Percentiles rank a stretch among this genome's conserved stretches.
Conservation (phyloP, 2,888 invertebrate genomes). For the Drosophila nigritarsus region DNA sequence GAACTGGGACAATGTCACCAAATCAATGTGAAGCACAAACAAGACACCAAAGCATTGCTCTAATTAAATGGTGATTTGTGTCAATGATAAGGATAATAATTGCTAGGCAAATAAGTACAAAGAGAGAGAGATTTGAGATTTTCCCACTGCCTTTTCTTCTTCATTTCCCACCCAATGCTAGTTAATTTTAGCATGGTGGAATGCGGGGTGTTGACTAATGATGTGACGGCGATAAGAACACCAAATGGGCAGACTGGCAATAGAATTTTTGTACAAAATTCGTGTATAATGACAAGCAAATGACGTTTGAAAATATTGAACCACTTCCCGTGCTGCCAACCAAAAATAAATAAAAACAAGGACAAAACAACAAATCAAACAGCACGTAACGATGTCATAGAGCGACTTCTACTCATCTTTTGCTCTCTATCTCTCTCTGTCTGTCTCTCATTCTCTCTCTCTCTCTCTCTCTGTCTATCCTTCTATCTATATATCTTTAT, state of each 20-base stretch:
- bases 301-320: slow-evolving; percentile 72
- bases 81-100: slow-evolving; percentile 82
- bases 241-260: slow-evolving; percentile 56
- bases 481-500: background rate
- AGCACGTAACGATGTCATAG: slow-evolving; percentile 34
- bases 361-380: slow-evolving; percentile 50
- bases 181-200: slow-evolving; percentile 6
- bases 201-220: slow-evolving; percentile 61
- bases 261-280: slow-evolving; percentile 40
- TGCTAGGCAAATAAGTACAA: slow-evolving; percentile 72
- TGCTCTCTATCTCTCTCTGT: background rate
- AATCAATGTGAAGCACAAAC: slow-evolving; percentile 73
- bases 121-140: slow-evolving; percentile 40
- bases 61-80: slow-evolving; percentile 82
- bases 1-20: slow-evolving; percentile 66
- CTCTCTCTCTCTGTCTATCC: background rate
- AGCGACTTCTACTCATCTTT: slow-evolving; percentile 1
- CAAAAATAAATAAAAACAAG: slow-evolving; percentile 58
- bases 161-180: slow-evolving; percentile 12
- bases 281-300: slow-evolving; percentile 67
- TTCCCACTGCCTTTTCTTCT: slow-evolving; percentile 3
- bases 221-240: slow-evolving; percentile 66
- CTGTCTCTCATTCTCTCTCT: background rate
- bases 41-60: slow-evolving; percentile 67
- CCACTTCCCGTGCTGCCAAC: slow-evolving; percentile 67